Evolutionary conservation across 92 coral and sea anemone genomes (phyloP).

Genomic region (Epizoanthus stellaris): DNA sequence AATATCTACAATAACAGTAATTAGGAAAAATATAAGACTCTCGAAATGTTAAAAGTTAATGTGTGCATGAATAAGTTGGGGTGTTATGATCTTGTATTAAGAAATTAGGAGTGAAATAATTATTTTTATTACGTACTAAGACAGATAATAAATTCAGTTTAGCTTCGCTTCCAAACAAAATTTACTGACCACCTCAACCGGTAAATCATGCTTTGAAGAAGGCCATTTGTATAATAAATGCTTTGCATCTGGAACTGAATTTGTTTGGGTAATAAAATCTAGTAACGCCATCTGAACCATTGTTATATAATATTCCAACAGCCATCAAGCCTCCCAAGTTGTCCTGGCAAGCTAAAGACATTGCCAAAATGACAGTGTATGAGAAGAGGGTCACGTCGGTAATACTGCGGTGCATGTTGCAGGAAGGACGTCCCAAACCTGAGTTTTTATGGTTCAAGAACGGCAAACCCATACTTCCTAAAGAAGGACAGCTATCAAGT

Average conservation of each 20-base stretch:
- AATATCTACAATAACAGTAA: too few species aligned
- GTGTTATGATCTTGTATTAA: too few species aligned
- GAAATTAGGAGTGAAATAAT: too few species aligned
- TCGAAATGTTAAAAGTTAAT: too few species aligned
- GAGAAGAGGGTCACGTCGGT: neutral
- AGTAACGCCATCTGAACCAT: neutral
- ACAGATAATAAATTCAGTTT: too few species aligned
- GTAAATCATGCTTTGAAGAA: too few species aligned
- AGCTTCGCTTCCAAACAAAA: too few species aligned
- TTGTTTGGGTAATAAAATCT: neutral
- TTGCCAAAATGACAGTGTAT: neutral
- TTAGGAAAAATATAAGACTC: too few species aligned
- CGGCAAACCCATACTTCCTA: constrained; percentile 14
- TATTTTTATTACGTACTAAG: too few species aligned
- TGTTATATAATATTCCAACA: neutral
- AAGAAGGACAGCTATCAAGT: neutral
- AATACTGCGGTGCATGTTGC: neutral
- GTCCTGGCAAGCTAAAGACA: neutral
- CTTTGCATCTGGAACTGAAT: neutral
- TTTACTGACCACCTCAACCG: too few species aligned
- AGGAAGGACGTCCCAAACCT: constrained; percentile 23
- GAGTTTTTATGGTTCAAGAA: constrained; percentile 29
- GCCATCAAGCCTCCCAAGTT: constrained; percentile 32
- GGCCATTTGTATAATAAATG: too few species aligned
- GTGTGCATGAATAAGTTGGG: too few species aligned